Evolutionary conservation across 2,113 vertebrate species (phyloP), one percentile per base, ranked within the genome.

Genomic region (Albula glossodonta): DNA sequence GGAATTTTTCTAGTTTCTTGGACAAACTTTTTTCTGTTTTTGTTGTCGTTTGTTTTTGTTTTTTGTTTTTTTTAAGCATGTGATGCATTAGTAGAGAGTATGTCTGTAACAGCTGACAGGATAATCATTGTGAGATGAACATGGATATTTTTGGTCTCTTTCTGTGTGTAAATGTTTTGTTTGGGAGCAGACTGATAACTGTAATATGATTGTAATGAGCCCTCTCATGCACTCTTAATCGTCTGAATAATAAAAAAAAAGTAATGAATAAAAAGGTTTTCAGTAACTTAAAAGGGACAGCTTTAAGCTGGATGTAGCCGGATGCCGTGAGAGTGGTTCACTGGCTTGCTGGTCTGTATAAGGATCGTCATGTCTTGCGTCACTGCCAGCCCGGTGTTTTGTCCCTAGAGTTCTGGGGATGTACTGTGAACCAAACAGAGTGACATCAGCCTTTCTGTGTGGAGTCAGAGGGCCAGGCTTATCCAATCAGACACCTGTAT

Each of bases 271-370:
- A 11, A 81, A 11, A 7, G 1, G 5, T 81, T 52, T 81, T 81
- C 22, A 80, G 48, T 50, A 22, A 11, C 50, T 49, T 50, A 51
- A 80, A 41, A 81, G 92, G 92, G 92, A 93, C 92, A 53, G 11
- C 92, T 93, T 93, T 93, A 92, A 93, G 93, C 92, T 91, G 91
- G 92, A 92, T 87, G 91, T 66, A 22, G 60, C 60, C 88, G 90
- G 90, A 91, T 92, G 77, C 70, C 53, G 79, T 84, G 63, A 22
- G n/a, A 4, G 78, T 79, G 2, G 31, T 79, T 5, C 10, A 2
- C 13, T 48, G 9, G 41, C 17, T 51, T 79, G 31, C 49, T 79
- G 31, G 78, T 79, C 48, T 79, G 78, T 70, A 22, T 70, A 3
- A 5, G 4, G 63, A 22, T n/a, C 8, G 63, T 22, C 31, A 41